A percentile compares a stretch with the other conserved stretches of the same genome.
Evolutionary conservation across 1,140 invertebrate genomes (phyloP).

Genomic region (Neotoxoptera formosana): DNA sequence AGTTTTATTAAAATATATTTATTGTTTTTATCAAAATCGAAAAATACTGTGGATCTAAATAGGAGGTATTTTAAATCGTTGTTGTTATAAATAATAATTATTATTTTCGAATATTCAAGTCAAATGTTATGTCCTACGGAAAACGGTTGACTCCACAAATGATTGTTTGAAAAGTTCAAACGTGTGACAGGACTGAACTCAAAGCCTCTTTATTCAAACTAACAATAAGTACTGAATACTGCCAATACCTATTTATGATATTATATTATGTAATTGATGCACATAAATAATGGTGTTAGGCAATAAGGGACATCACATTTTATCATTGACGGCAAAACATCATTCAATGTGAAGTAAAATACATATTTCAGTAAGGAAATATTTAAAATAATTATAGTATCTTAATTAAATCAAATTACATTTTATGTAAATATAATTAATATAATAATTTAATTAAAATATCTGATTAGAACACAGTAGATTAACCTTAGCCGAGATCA

Average conservation of each 20-base stretch:
- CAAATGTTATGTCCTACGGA: background rate
- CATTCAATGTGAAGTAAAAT: background rate
- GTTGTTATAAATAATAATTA: background rate
- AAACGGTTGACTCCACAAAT: background rate
- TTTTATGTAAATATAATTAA: background rate
- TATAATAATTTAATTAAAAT: conserved; percentile 4
- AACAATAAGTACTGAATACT: conserved; percentile 3
- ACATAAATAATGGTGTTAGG: background rate
- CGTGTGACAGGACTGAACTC: background rate
- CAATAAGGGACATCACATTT: background rate
- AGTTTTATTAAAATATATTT: background rate
- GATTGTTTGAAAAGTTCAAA: background rate
- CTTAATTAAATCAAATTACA: background rate
- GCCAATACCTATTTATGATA: background rate
- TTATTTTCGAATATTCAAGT: background rate
- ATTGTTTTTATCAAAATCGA: background rate
- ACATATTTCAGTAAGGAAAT: background rate
- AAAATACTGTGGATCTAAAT: background rate
- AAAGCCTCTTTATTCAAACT: conserved; percentile 4
- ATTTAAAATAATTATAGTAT: background rate
- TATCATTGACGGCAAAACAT: background rate
- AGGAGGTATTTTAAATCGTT: background rate
- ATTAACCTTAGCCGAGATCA: background rate
- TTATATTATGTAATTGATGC: background rate
- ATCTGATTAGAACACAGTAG: background rate